Base-by-base conservation (phyloP, 2,113 vertebrate genomes). In the Mystacornis crossleyi region DNA sequence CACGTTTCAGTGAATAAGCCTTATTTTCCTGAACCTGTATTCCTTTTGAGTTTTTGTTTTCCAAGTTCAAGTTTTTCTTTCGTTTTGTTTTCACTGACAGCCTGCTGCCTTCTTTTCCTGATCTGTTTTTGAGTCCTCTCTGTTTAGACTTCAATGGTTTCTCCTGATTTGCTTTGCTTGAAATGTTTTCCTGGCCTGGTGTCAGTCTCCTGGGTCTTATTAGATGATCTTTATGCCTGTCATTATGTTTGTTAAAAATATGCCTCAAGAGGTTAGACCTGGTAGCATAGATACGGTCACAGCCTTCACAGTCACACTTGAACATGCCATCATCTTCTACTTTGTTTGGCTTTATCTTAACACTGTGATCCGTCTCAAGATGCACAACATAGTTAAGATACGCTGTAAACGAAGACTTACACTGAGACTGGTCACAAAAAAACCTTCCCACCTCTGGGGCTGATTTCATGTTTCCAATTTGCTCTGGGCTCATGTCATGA, bases 191-290 rank as follows among this genome's bases (percentile, higher is more conserved):
- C 42, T 99, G 98, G 84, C 98, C 98, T 45, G 98, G 95, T 48
- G 98, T 98, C 84, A 98, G 98, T 38, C 97, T 98, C 83, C 98
- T 97, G n/a, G 98, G 98, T 67, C 98, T 98, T 97, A 99, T 99
- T 14, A 99, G 97, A 96, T 99, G 98, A 69, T 98, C 97, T 95
- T 98, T 98, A 97, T 99, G 99, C 64, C 98, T 97, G 43, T 99
- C 99, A 67, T 99, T 99, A 91, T 99, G 99, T 87, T 99, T 99
- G 95, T 99, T 99, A 98, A 99, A 99, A 86, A 98, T 98, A 82
- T 99, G 99, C 62, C 99, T 98, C 77, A 99, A 96, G 31, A 99
- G 97, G 94, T 99, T 99, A 38, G 99, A 99, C 50, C 99, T 98
- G 31, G 99, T 99, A 57, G 99, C 99, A 82, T 99, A 99, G 47